phyloP scores from a whole-genome alignment of 2,113 vertebrate species.

The Microtus oregoni region DNA sequence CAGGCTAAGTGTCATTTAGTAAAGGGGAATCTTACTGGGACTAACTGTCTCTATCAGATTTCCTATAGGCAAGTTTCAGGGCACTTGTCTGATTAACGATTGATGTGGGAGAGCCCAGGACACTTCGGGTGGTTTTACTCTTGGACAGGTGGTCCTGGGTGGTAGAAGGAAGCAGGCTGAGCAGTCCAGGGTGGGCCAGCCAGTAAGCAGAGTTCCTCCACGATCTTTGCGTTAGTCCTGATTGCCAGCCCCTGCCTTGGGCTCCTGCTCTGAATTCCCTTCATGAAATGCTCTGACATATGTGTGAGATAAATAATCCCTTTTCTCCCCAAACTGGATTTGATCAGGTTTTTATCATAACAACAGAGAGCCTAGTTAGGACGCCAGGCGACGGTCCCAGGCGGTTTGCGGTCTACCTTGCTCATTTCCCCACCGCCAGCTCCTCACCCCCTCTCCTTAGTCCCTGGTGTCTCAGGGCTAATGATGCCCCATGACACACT shows the following conservation, averaged over 20 bases:
- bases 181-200: neutral
- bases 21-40: neutral
- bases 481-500: neutral
- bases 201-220: too few relatives aligned
- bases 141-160: neutral
- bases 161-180: neutral
- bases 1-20: neutral
- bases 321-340: neutral
- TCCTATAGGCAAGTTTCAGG: neutral
- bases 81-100: neutral
- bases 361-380: neutral
- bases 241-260: neutral
- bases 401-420: neutral
- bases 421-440: neutral
- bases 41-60: neutral
- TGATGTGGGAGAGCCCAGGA: neutral
- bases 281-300: too few relatives aligned
- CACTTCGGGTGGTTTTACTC: neutral
- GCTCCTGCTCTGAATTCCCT: neutral
- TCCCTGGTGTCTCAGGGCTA: neutral
- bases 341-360: neutral
- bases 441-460: fast-evolving
- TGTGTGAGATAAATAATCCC: neutral
- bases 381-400: neutral
- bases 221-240: neutral